These are phyloP conservation scores for Epinotia nisella DNA, from an alignment of 2,888 invertebrate species.

Conservation along the genomic window DNA sequence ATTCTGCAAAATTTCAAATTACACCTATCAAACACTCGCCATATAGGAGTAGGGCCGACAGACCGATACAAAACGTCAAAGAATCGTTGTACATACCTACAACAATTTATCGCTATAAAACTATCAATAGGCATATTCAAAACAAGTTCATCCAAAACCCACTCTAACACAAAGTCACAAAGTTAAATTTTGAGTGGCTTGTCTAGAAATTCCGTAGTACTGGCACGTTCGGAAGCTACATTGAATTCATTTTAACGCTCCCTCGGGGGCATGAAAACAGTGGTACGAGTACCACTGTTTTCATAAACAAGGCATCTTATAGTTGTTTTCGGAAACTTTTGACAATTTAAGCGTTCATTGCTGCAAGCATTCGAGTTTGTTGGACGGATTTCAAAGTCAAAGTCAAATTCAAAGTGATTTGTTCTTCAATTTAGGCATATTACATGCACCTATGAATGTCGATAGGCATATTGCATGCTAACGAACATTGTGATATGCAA, in stretches of 20 bases:
- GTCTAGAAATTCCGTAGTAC: neutral
- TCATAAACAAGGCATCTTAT: slow-evolving; percentile 22
- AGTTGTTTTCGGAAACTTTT: neutral
- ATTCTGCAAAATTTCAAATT: too few species aligned
- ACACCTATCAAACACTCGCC: too few species aligned
- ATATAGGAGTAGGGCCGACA: too few species aligned
- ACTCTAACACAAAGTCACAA: neutral
- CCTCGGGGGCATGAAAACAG: neutral
- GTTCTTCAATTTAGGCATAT: too few species aligned
- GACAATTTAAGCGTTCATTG: neutral
- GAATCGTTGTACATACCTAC: neutral
- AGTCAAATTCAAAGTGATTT: too few species aligned
- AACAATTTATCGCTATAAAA: slow-evolving; percentile 1
- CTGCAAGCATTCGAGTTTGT: too few species aligned
- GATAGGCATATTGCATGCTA: too few species aligned
- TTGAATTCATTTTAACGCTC: slow-evolving; percentile 31
- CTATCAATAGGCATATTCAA: neutral
- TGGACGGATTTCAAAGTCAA: too few species aligned
- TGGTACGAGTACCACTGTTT: slow-evolving; percentile 24
- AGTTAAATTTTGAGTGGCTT: neutral
- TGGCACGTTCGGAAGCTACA: slow-evolving; percentile 31
- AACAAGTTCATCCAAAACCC: neutral
- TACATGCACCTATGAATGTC: too few species aligned
- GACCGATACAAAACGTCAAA: neutral
- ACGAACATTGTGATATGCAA: too few species aligned